Conservation (phyloP, 37 sponge, comb jelly and placozoan genomes). For the Crambe crambe region DNA sequence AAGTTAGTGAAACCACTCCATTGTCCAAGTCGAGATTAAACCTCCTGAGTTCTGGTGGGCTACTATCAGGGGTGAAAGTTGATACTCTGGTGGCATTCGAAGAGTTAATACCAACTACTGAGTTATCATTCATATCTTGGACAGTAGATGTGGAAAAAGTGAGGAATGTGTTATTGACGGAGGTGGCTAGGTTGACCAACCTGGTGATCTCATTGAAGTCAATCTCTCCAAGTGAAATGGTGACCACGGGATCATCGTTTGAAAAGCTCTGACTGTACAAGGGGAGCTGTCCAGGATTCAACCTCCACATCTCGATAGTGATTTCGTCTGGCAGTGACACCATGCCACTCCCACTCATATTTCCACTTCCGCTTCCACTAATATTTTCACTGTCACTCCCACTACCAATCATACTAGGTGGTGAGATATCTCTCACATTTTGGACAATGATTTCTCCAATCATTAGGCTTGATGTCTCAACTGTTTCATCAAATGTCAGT, state of each 20-base stretch:
- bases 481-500: constrained; percentile 89
- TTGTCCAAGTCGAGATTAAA: constrained; percentile 75
- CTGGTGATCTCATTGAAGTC: constrained; percentile 90
- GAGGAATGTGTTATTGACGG: constrained; percentile 65
- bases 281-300: constrained; percentile 59
- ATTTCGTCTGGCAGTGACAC: not conserved
- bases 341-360: constrained; percentile 6
- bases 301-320: constrained; percentile 3
- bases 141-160: constrained; percentile 46
- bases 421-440: constrained; percentile 26
- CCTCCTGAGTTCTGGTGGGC: constrained; percentile 47
- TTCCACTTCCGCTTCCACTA: constrained; percentile 13
- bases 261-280: constrained; percentile 54
- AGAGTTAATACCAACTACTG: constrained; percentile 22
- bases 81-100: constrained; percentile 43
- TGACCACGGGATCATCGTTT: constrained; percentile 62
- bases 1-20: constrained; percentile 67
- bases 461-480: constrained; percentile 53
- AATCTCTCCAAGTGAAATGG: constrained; percentile 53
- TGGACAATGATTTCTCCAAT: constrained; percentile 65
- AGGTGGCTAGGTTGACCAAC: constrained; percentile 60
- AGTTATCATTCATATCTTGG: constrained; percentile 86
- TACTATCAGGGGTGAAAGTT: constrained; percentile 43
- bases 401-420: not conserved
- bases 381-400: not conserved